Evolutionary conservation across 2,888 invertebrate genomes (phyloP).

Genomic region (Cyclophora punctaria): DNA sequence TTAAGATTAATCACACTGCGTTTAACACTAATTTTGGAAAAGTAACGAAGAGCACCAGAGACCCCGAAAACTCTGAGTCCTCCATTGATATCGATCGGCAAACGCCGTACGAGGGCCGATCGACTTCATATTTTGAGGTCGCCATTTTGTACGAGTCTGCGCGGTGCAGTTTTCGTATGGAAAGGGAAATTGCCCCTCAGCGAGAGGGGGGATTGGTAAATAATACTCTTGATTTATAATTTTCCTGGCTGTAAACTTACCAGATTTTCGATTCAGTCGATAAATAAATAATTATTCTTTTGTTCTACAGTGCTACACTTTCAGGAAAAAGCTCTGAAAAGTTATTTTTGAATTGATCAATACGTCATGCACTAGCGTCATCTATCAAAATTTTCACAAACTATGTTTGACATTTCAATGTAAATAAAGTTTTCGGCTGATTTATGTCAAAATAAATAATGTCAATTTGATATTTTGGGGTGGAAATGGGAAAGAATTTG

Average conservation of each 20-base stretch:
- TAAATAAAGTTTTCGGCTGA: conserved; percentile 37
- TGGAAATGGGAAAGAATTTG: too few relatives aligned
- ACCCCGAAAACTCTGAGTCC: conserved; percentile 68
- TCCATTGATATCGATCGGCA: conserved; percentile 80
- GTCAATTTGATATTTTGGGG: too few relatives aligned
- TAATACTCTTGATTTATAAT: conserved; percentile 19
- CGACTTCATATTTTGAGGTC: conserved; percentile 70
- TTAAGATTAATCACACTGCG: conserved; percentile 57
- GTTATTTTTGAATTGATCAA: conserved; percentile 70
- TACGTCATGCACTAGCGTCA: conserved; percentile 55
- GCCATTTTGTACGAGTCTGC: conserved; percentile 84
- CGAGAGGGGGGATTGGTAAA: conserved; percentile 59
- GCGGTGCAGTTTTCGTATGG: conserved; percentile 72
- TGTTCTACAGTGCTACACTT: conserved; percentile 32
- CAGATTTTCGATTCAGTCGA: conserved; percentile 27
- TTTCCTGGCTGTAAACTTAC: conserved; percentile 40
- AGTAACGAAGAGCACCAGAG: conserved; percentile 57
- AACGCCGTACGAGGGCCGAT: conserved; percentile 62
- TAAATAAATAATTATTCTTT: conserved; percentile 34
- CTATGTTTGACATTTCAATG: conserved; percentile 44
- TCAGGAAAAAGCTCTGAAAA: conserved; percentile 48
- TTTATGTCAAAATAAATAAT: conserved; percentile 1
- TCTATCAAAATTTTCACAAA: conserved; percentile 47
- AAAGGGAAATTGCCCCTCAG: conserved; percentile 70
- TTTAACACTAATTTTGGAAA: conserved; percentile 58